phyloP scores from a whole-genome alignment of 2,888 invertebrate species.

The Rutpela maculata region DNA sequence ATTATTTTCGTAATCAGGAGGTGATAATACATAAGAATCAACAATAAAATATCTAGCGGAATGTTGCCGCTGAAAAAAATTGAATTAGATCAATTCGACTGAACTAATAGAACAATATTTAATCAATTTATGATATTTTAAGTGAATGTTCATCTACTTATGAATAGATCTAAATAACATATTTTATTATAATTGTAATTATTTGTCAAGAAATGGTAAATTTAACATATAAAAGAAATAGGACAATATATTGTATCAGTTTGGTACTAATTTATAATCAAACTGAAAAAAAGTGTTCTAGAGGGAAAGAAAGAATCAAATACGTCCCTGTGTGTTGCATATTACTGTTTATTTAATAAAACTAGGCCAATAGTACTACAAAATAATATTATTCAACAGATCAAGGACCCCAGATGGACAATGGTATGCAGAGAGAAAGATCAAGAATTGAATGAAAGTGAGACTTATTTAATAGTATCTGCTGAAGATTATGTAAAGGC shows the following conservation, averaged over 20 bases:
- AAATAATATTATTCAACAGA: background rate
- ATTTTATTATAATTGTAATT: too few relatives aligned
- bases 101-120: too few relatives aligned
- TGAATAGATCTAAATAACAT: too few relatives aligned
- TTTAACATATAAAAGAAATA: too few relatives aligned
- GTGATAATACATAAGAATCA: too few relatives aligned
- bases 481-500: conserved; percentile 9
- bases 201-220: too few relatives aligned
- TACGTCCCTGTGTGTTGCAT: background rate
- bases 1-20: too few relatives aligned
- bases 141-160: too few relatives aligned
- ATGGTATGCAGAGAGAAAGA: conserved; percentile 19
- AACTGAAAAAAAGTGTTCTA: background rate
- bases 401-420: conserved; percentile 15
- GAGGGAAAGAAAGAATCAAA: background rate
- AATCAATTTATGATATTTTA: too few relatives aligned
- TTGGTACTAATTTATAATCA: background rate
- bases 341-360: background rate
- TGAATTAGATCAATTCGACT: too few relatives aligned
- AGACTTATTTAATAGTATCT: conserved; percentile 13
- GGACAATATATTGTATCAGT: background rate
- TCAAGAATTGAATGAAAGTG: conserved; percentile 49
- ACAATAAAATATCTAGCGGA: too few relatives aligned
- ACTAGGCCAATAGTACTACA: conserved; percentile 14
- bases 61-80: too few relatives aligned